A percentile compares a stretch with the other conserved stretches of the same genome.
These are phyloP conservation scores for Cyanoderma ruficeps DNA, from an alignment of 2,113 vertebrate genomes.

Conservation along the genomic window DNA sequence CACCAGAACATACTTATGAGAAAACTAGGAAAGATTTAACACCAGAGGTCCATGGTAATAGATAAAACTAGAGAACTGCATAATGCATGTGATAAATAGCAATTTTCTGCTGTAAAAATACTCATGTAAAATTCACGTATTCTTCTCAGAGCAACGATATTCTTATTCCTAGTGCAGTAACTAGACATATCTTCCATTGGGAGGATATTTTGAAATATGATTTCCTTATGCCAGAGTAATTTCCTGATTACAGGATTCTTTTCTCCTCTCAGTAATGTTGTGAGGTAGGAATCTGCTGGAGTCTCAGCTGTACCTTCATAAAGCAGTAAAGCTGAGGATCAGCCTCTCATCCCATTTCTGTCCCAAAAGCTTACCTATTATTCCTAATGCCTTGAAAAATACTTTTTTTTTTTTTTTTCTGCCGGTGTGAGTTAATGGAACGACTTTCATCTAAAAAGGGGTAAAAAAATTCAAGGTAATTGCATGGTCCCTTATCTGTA, in stretches of 20 bases:
- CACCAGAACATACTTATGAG: background rate
- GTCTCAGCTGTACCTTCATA: background rate
- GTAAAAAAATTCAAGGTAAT: background rate
- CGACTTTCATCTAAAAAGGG: background rate
- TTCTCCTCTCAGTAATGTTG: background rate
- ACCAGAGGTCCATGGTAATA: background rate
- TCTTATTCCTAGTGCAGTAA: background rate
- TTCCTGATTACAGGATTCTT: background rate
- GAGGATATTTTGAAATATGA: background rate
- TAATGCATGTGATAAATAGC: conserved; percentile 1
- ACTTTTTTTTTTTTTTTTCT: background rate
- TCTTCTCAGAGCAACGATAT: background rate
- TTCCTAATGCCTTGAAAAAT: background rate
- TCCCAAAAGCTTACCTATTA: background rate
- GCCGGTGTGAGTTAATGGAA: background rate
- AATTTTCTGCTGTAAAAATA: conserved; percentile 2
- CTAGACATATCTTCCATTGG: background rate
- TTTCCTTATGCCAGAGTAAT: background rate
- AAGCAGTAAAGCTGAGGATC: background rate
- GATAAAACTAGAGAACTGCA: conserved; percentile 16
- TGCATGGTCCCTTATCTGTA: background rate
- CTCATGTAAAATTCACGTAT: background rate
- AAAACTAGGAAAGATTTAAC: background rate
- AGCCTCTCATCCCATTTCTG: background rate
- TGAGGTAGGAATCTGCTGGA: background rate